phyloP scores from a whole-genome alignment of 2,113 vertebrate species.

The Pelvicachromis taeniatus region DNA sequence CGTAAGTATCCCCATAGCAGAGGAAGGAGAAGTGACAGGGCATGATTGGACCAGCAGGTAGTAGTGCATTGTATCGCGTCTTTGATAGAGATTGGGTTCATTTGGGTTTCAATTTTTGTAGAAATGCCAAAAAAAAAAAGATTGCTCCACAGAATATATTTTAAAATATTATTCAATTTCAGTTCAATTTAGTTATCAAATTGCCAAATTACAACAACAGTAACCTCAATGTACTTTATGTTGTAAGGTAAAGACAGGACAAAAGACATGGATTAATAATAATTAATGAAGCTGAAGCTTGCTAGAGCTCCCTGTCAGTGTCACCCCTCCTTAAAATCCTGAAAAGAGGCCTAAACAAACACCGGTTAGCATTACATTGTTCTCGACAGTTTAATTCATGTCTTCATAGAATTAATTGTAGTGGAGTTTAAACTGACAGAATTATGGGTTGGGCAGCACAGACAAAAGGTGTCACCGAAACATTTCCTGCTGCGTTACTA shows the following conservation, averaged over 20 bases:
- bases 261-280: background rate
- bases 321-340: background rate
- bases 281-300: background rate
- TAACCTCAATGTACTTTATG: background rate
- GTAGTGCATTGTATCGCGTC: background rate
- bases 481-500: background rate
- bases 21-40: too few relatives aligned
- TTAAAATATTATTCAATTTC: background rate
- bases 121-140: background rate
- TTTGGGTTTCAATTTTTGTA: background rate
- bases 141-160: background rate
- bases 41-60: background rate
- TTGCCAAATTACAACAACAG: background rate
- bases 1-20: conserved; percentile 76
- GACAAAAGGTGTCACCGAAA: background rate
- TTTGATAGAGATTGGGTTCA: background rate
- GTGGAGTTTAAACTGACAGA: background rate
- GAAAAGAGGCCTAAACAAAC: background rate
- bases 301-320: background rate
- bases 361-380: background rate
- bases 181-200: background rate
- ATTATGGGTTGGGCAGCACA: background rate
- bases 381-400: background rate
- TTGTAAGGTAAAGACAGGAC: background rate
- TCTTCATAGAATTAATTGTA: background rate